Evolutionary conservation across 2,797 vertebrate genomes (phyloP), one percentile per base, ranked within the genome.

Genomic region (Morus bassanus): DNA sequence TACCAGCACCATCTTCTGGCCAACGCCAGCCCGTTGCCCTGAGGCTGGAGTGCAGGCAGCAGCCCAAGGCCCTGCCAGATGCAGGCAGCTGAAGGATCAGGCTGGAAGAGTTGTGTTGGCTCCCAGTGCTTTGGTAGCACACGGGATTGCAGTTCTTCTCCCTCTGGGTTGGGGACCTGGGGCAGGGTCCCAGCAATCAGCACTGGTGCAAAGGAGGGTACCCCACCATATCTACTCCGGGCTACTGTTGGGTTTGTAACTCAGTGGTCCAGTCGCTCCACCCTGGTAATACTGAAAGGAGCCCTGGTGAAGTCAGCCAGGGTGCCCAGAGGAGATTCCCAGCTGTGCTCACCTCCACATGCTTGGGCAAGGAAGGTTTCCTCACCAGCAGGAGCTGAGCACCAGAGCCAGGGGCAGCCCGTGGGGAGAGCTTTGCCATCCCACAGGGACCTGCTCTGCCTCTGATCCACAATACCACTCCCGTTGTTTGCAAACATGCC

Each of bases 1-100:
- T 85, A 30, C 79, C 94, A 97, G 95, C 96, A 89, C 97, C 97
- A 97, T 93, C 97, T 97, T 68, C 97, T 92, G 97, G 94, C 88
- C 91, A 65, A 7, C 57, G 3, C 3, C 77, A 57, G 85, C 73
- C 69, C 85, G 65, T 45, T 8, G 27, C 39, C 41, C 80, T 2
- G 23, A 28, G 77, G 50, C 68, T 45, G 87, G 35, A 48, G 67
- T 1, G 6, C 13, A 12, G 45, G 78, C 56, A 46, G 76, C 60
- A 45, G 79, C 46, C 16, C 31, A 12, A 5, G 23, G 27, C 11
- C 22, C 22, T 8, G 30, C 46, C 50, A 9, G 16, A 11, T 1
- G 3, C 41, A 5, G 61, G 51, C 45, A 46, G 64, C 48, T 28
- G 39, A 6, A 46, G 46, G 41, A 14, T 54, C 25, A 17, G 51